phyloP scores from a whole-genome alignment of 37 sponge, comb jelly and placozoan genomes.

The Ianthella basta region DNA sequence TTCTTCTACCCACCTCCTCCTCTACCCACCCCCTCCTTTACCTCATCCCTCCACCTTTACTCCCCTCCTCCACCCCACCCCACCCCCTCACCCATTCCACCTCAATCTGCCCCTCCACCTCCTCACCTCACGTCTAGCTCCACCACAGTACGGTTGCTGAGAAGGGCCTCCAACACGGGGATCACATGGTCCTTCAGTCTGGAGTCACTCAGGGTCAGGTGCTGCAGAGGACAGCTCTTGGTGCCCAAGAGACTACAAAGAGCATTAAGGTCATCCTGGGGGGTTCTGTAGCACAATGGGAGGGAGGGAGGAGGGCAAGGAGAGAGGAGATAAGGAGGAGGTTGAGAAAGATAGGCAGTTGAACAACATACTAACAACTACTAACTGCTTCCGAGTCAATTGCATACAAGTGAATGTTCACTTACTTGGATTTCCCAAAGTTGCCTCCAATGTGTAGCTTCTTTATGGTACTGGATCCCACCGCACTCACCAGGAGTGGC shows the following conservation, averaged over 20 bases:
- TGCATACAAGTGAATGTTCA: neutral
- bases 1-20: too few relatives aligned
- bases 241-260: slow-evolving; percentile 35
- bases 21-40: too few relatives aligned
- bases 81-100: too few relatives aligned
- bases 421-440: slow-evolving; percentile 67
- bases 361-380: too few relatives aligned
- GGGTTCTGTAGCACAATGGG: slow-evolving; percentile 19
- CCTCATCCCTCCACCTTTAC: neutral
- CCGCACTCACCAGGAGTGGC: slow-evolving; percentile 12
- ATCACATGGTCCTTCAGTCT: slow-evolving; percentile 56
- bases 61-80: neutral
- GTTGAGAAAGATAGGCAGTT: too few relatives aligned
- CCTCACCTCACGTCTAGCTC: slow-evolving; percentile 72
- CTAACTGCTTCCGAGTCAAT: too few relatives aligned
- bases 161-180: slow-evolving; percentile 49
- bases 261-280: slow-evolving; percentile 26
- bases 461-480: slow-evolving; percentile 32
- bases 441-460: slow-evolving; percentile 74
- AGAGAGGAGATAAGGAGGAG: too few relatives aligned
- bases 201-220: slow-evolving; percentile 57
- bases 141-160: slow-evolving; percentile 46
- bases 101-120: neutral
- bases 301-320: neutral
- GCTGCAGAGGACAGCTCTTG: slow-evolving; percentile 56